Percentiles rank a stretch among this genome's conserved stretches.
These are phyloP conservation scores for Acropora yongei DNA, from an alignment of 64 coral and sea anemone genomes.

Conservation along the genomic window DNA sequence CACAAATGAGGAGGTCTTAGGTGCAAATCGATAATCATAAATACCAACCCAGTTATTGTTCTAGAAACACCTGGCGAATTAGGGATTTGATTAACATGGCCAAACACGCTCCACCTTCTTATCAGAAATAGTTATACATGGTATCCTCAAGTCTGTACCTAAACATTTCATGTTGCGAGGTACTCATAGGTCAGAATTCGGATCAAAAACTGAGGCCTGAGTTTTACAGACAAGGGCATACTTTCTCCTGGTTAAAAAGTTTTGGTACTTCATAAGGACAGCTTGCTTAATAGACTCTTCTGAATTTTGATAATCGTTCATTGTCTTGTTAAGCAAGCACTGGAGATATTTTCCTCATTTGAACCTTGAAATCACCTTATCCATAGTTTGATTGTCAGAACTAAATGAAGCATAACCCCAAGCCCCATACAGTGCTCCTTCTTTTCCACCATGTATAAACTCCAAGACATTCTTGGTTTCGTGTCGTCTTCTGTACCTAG, in stretches of 20 bases:
- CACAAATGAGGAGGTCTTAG: not conserved
- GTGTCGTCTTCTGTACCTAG: no score
- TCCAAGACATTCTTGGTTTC: no score
- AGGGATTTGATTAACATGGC: slow-evolving; percentile 17
- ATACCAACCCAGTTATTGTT: slow-evolving; percentile 26
- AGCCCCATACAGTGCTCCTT: no score
- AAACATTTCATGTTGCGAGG: slow-evolving; percentile 31
- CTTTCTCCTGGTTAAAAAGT: no score
- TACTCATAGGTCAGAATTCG: slow-evolving; percentile 16
- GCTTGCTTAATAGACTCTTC: slow-evolving; percentile 1
- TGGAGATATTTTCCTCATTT: no score
- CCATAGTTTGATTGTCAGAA: no score
- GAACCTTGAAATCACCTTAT: no score
- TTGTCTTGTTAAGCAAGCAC: not conserved
- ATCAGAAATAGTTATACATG: slow-evolving; percentile 22
- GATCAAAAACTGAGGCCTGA: slow-evolving; percentile 2
- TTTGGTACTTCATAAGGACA: not conserved
- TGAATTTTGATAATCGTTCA: slow-evolving; percentile 4
- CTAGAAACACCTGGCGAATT: slow-evolving; percentile 5
- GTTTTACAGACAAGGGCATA: not conserved
- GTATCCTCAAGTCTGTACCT: slow-evolving; percentile 4
- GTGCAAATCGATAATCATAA: slow-evolving; percentile 27
- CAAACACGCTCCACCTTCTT: not conserved
- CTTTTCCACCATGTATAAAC: no score
- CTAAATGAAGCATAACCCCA: no score